phyloP scores from a whole-genome alignment of 2,888 invertebrate genomes.

The Drosophila helvetica region DNA sequence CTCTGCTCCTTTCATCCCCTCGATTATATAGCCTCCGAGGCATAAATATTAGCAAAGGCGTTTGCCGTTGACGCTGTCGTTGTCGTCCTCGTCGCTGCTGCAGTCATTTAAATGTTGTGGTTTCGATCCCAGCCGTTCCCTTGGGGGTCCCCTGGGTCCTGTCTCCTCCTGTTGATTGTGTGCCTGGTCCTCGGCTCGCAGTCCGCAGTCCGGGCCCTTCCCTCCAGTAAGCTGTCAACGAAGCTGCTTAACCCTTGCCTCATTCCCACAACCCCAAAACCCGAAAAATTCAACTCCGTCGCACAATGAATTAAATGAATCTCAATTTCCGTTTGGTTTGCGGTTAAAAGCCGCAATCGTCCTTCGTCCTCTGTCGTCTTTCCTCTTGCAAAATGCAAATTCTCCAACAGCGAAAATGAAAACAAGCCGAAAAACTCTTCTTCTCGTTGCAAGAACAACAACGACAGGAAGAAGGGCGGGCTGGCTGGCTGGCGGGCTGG shows the following conservation, averaged over 20 bases:
- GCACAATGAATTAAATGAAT: conserved; percentile 79
- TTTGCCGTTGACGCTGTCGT: conserved; percentile 55
- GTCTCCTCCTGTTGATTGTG: background rate
- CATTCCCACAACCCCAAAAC: background rate
- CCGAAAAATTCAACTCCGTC: conserved; percentile 26
- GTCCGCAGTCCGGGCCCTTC: background rate
- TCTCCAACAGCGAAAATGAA: conserved; percentile 63
- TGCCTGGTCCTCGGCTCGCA: background rate
- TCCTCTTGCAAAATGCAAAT: conserved; percentile 65
- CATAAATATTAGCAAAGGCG: conserved; percentile 75
- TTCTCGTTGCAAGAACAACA: conserved; percentile 35
- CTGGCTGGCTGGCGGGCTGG: conserved; percentile 1
- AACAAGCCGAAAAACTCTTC: conserved; percentile 67
- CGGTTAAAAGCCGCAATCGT: conserved; percentile 76
- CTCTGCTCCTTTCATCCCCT: conserved; percentile 12
- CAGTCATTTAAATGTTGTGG: conserved; percentile 72
- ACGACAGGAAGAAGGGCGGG: conserved; percentile 15
- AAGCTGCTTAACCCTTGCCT: conserved; percentile 50
- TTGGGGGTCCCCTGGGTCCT: background rate
- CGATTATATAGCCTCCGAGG: conserved; percentile 57
- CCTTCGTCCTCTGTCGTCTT: conserved; percentile 34
- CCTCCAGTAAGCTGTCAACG: conserved; percentile 28
- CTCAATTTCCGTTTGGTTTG: conserved; percentile 80
- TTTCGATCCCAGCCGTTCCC: conserved; percentile 7
- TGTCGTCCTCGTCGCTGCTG: conserved; percentile 50